Base-by-base conservation (phyloP, 2,113 vertebrate species). In the Ornithorhynchus anatinus region DNA sequence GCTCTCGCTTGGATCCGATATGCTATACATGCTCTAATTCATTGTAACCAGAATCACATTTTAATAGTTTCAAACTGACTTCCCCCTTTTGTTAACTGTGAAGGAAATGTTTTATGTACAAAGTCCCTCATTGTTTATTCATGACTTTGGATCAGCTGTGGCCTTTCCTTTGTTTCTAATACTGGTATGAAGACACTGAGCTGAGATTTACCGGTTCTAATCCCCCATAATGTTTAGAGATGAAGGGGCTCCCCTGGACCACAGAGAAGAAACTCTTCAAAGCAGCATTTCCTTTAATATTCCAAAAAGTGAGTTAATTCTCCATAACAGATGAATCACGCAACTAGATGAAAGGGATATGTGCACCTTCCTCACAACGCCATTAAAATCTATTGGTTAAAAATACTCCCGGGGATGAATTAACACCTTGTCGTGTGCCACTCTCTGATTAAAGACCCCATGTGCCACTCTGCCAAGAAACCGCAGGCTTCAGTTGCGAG, bases 401-500 rank as follows among this genome's bases (percentile, higher is more conserved):
- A 33, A 39, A 51, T 51, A 29, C 82, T 23, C 59, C 4, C 36
- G 69, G 17, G 23, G 37, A 8, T 6, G 1, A 32, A 23, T 39
- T 25, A 27, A 23, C 5, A 36, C 37, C 61, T 70, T 72, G 44
- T 39, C 35, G 20, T 70, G 13, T 9, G 39, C 40, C 40, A 22
- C 10, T 38, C 36, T 50, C 29, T 59, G 52, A 39, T 10, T 0
- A 2, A 59, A 6, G 42, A 44, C 7, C 59, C 86, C 71, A 82
- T 36, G 31, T 72, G 77, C 20, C 69, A 14, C 1, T 63, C 47
- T 42, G 43, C 25, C 22, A 39, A 48, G 22, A 58, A 73, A 72
- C 82, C 85, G 78, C 78, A 65, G 75, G 59, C 43, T 52, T 78
- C 43, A 63, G 32, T 65, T 58, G 22, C 27, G 45, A 16, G 6